phyloP scores from a whole-genome alignment of 2,888 invertebrate species.

The Erynnis tages region DNA sequence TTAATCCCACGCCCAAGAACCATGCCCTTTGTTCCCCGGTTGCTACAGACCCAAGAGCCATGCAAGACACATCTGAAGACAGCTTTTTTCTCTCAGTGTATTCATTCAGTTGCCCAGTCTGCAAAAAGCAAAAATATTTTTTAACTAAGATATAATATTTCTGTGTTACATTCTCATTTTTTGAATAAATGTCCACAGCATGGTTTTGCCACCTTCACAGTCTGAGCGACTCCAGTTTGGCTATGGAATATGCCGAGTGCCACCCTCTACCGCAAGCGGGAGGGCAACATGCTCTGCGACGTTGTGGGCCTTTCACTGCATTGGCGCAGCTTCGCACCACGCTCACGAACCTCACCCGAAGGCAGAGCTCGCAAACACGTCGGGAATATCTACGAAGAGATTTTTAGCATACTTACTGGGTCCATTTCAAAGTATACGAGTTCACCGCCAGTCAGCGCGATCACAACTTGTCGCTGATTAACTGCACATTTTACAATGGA shows the following conservation, averaged over 20 bases:
- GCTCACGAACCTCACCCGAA: slow-evolving; percentile 53
- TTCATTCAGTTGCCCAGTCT: slow-evolving; percentile 99
- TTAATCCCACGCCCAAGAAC: slow-evolving; percentile 97
- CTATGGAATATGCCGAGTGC: slow-evolving; percentile 88
- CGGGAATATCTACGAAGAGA: slow-evolving; percentile 36
- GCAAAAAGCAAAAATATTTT: no score
- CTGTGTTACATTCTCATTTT: no score
- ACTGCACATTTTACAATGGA: slow-evolving; percentile 98
- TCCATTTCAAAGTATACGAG: slow-evolving; percentile 99
- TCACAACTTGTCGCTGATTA: slow-evolving; percentile 98
- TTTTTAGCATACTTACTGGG: slow-evolving; percentile 85
- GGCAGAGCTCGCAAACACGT: slow-evolving; percentile 60
- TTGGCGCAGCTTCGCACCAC: slow-evolving; percentile 79
- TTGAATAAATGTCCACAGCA: slow-evolving; percentile 56
- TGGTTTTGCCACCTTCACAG: slow-evolving; percentile 85
- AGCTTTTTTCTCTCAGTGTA: slow-evolving; percentile 98
- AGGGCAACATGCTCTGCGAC: slow-evolving; percentile 83
- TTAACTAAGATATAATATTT: no score
- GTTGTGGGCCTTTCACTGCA: slow-evolving; percentile 81
- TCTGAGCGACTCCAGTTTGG: slow-evolving; percentile 86
- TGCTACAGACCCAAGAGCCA: slow-evolving; percentile 98
- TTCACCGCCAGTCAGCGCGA: slow-evolving; percentile 98
- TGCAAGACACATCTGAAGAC: slow-evolving; percentile 98
- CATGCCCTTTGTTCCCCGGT: slow-evolving; percentile 96
- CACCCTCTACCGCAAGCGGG: slow-evolving; percentile 75